Percentiles rank a stretch among this genome's conserved stretches.
Conservation (phyloP, 2,113 vertebrate genomes). For the Desmodus rotundus region DNA sequence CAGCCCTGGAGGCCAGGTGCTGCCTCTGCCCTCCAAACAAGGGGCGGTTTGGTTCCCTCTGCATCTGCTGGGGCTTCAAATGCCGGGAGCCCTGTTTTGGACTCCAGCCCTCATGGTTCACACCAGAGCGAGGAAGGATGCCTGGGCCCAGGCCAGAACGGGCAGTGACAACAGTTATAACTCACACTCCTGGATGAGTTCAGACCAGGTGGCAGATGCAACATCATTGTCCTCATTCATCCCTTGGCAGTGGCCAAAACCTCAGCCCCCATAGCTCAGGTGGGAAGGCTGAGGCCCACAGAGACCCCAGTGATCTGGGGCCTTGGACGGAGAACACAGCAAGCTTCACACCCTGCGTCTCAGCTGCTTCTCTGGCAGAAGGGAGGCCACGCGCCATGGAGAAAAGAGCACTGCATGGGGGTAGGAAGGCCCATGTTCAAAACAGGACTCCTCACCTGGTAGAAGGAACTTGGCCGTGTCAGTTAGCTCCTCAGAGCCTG, state of each 20-base stretch:
- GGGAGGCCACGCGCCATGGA: rapidly evolving
- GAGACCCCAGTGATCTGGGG: background rate
- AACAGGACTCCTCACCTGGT: background rate
- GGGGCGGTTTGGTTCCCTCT: background rate
- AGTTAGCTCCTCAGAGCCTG: background rate
- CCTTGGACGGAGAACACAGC: background rate
- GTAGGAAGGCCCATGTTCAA: background rate
- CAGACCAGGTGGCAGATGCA: background rate
- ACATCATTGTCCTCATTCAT: background rate
- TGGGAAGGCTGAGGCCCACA: background rate
- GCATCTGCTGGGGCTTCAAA: background rate
- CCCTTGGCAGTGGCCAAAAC: background rate
- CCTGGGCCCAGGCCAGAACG: background rate
- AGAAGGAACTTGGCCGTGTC: background rate
- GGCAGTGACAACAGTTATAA: background rate
- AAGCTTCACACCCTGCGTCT: rapidly evolving
- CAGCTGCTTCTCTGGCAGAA: too few relatives aligned
- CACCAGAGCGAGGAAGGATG: background rate
- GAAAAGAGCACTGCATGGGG: background rate
- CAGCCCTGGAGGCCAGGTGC: background rate
- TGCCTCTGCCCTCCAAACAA: background rate
- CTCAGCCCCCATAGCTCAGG: background rate
- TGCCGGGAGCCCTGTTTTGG: background rate
- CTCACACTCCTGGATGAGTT: background rate
- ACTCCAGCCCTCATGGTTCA: background rate